Percentiles rank a stretch among this genome's conserved stretches.
These are phyloP conservation scores for Alexandromys fortis DNA, from an alignment of 2,113 vertebrate genomes.

Conservation along the genomic window DNA sequence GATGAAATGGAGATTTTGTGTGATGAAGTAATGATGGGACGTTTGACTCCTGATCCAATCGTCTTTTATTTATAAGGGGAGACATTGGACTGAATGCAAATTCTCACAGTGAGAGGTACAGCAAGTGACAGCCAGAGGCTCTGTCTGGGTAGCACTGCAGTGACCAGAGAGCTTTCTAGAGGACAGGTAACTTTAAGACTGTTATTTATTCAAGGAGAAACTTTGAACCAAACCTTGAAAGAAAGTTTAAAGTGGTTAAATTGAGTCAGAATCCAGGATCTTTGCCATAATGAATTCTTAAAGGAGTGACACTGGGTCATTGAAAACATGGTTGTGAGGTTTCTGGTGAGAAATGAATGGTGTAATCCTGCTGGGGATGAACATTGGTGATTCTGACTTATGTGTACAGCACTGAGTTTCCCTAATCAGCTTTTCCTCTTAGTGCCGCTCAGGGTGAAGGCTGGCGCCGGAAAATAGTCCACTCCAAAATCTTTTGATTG, in stretches of 20 bases:
- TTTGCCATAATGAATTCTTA: slow-evolving; percentile 68
- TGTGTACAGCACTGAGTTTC: slow-evolving; percentile 55
- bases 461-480: slow-evolving; percentile 84
- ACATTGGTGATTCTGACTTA: slow-evolving; percentile 73
- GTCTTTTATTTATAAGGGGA: slow-evolving; percentile 28
- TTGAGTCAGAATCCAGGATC: slow-evolving; percentile 60
- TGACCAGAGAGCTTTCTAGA: background rate
- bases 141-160: background rate
- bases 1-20: slow-evolving; percentile 3
- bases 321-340: slow-evolving; percentile 72
- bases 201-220: background rate
- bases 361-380: slow-evolving; percentile 57
- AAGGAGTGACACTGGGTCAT: slow-evolving; percentile 50
- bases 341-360: slow-evolving; percentile 59
- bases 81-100: background rate
- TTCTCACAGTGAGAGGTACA: background rate
- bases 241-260: slow-evolving; percentile 59
- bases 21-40: background rate
- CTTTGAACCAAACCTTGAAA: slow-evolving; percentile 41
- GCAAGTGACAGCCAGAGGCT: background rate
- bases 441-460: slow-evolving; percentile 63
- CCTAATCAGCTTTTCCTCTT: slow-evolving; percentile 84
- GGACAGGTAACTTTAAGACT: background rate
- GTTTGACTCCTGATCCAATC: background rate
- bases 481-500: slow-evolving; percentile 85